Evolutionary conservation across 2,888 invertebrate species (phyloP).

Genomic region (Deilephila porcellus): DNA sequence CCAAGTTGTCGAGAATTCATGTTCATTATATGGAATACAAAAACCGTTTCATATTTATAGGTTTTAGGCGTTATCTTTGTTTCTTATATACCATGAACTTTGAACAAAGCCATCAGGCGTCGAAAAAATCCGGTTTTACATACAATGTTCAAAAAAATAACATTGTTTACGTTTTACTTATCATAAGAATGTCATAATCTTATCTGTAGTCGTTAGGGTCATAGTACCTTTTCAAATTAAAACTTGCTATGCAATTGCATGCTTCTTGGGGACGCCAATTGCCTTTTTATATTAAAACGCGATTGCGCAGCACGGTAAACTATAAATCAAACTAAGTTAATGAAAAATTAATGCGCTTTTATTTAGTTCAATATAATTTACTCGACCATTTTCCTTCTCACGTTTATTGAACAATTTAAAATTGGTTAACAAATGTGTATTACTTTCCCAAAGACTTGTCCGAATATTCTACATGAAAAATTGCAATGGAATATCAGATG

Average conservation of each 20-base stretch:
- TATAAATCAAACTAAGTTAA: background rate
- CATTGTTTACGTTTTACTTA: background rate
- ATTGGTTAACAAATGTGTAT: too few species aligned
- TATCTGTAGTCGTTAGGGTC: slow-evolving; percentile 12
- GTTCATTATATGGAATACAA: too few species aligned
- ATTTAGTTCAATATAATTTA: background rate
- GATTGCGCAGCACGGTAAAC: background rate
- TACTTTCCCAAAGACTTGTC: too few species aligned
- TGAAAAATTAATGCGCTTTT: background rate
- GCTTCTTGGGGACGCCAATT: background rate
- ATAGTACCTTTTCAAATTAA: background rate
- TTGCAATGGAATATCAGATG: too few species aligned
- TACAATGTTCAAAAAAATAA: background rate
- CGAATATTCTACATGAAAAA: too few species aligned
- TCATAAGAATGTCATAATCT: background rate
- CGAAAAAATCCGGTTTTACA: background rate
- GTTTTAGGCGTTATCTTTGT: background rate
- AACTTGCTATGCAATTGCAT: background rate
- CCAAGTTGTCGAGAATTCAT: too few species aligned
- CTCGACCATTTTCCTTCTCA: background rate
- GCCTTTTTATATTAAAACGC: background rate
- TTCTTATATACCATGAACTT: background rate
- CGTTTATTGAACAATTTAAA: too few species aligned
- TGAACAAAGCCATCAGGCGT: background rate
- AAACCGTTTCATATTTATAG: too few species aligned